These are phyloP conservation scores for Diadegma fenestrale DNA, from an alignment of 2,888 invertebrate species.

Conservation along the genomic window DNA sequence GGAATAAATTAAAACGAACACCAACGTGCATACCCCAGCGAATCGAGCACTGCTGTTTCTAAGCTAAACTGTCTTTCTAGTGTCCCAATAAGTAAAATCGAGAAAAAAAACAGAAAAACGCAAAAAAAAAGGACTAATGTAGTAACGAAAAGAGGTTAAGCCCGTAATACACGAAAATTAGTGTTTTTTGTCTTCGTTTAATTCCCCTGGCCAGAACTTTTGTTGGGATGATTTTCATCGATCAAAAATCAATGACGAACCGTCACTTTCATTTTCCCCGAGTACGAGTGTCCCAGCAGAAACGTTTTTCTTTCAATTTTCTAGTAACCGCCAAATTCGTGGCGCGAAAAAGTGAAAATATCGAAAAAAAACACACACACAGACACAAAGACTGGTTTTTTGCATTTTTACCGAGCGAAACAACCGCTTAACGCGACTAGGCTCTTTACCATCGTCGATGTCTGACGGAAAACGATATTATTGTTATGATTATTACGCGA, in stretches of 20 bases:
- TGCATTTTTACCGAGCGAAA: slow-evolving; percentile 55
- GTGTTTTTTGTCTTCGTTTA: slow-evolving; percentile 24
- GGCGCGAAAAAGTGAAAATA: slow-evolving; percentile 23
- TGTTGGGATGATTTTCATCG: neutral
- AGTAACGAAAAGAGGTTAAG: slow-evolving; percentile 70
- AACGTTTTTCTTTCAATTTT: neutral
- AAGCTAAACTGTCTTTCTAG: slow-evolving; percentile 74
- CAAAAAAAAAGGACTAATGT: slow-evolving; percentile 49
- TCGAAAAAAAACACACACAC: slow-evolving; percentile 13
- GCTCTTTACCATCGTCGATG: slow-evolving; percentile 60
- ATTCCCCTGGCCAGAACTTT: neutral
- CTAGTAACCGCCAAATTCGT: neutral
- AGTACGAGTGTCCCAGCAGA: neutral
- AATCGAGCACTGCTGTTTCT: slow-evolving; percentile 73
- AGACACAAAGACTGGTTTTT: slow-evolving; percentile 50
- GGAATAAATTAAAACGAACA: slow-evolving; percentile 54
- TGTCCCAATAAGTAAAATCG: slow-evolving; percentile 68
- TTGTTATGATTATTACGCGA: slow-evolving; percentile 43
- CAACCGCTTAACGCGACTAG: slow-evolving; percentile 50
- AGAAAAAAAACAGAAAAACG: neutral
- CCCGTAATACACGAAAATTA: slow-evolving; percentile 70
- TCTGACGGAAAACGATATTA: slow-evolving; percentile 62
- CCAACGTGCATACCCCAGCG: slow-evolving; percentile 75
- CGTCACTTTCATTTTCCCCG: neutral
- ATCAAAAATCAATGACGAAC: too few relatives aligned